Evolutionary conservation across 2,797 vertebrate genomes (phyloP), one percentile per base, ranked within the genome.

Genomic region (Sibirionetta formosa): DNA sequence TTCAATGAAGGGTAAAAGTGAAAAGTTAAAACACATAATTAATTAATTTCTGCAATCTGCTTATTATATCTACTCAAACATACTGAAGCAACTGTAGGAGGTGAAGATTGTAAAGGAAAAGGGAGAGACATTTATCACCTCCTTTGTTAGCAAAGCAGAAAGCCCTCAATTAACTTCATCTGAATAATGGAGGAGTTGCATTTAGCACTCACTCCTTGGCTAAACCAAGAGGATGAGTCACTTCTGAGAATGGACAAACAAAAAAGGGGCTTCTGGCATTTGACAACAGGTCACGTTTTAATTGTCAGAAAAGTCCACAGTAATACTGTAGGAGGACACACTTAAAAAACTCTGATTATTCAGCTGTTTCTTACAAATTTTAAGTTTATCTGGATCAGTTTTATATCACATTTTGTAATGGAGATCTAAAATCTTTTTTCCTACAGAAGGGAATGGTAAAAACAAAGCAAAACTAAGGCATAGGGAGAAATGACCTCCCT

Each of bases 31-130:
- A 54, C 58, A 78, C 66, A 53, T 86, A 77, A 92, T 96, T 92
- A 96, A 91, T 92, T 93, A 86, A 95, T 95, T 92, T 90, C 71
- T 88, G 16, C 79, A 81, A 27, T 78, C 64, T 86, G 79, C 42
- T 96, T 66, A 48, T 76, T 95, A 38, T 77, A 90, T 60, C 73
- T 86, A 31, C 42, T 91, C 58, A 68, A 73, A 86, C 7, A 69
- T 24, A 23, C 46, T 24, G 35, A 80, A 64, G 26, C 54, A 56
- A 46, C 22, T 72, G 61, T 27, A 81, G 48, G 58, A 93, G 53
- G 57, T 54, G 42, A 85, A 70, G 50, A 48, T 79, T 94, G 94
- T 70, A 90, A 82, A 66, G 42, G 71, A 48, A 68, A 95, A 66
- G 4, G 5, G 29, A 91, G 64, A 93, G 51, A 51, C 31, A 78